These are phyloP conservation scores for Trissolcus japonicus DNA, from an alignment of 2,888 invertebrate genomes.

Conservation along the genomic window DNA sequence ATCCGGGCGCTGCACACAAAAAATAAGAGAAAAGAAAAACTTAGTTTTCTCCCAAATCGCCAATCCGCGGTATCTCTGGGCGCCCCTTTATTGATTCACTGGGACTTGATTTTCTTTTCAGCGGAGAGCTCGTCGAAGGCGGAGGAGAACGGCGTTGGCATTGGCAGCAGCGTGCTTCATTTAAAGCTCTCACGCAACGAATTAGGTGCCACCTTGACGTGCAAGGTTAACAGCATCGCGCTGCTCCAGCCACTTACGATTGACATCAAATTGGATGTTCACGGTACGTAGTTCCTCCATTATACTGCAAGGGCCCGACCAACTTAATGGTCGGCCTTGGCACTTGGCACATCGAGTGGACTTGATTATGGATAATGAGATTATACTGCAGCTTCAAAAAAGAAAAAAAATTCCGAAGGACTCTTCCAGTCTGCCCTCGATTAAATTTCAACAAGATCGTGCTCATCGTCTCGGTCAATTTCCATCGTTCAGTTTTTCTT, in stretches of 20 bases:
- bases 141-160: conserved; percentile 80
- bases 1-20: conserved; percentile 29
- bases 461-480: too few relatives aligned
- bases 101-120: conserved; percentile 65
- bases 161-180: conserved; percentile 81
- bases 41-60: conserved; percentile 7
- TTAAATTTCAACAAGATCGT: too few relatives aligned
- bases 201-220: conserved; percentile 84
- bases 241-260: conserved; percentile 80
- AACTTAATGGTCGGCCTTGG: neutral
- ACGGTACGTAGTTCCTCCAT: conserved; percentile 80
- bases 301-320: neutral
- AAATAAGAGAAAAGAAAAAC: too few relatives aligned
- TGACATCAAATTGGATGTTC: conserved; percentile 82
- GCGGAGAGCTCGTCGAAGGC: conserved; percentile 78
- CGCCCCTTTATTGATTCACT: too few relatives aligned
- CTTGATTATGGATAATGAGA: conserved; percentile 4
- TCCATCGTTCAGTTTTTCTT: too few relatives aligned
- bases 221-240: conserved; percentile 84
- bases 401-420: too few relatives aligned
- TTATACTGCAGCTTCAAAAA: too few relatives aligned
- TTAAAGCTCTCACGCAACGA: conserved; percentile 84
- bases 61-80: too few relatives aligned
- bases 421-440: too few relatives aligned
- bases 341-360: conserved; percentile 1